phyloP scores from a whole-genome alignment of 1,140 invertebrate genomes.

The Venturia canescens region DNA sequence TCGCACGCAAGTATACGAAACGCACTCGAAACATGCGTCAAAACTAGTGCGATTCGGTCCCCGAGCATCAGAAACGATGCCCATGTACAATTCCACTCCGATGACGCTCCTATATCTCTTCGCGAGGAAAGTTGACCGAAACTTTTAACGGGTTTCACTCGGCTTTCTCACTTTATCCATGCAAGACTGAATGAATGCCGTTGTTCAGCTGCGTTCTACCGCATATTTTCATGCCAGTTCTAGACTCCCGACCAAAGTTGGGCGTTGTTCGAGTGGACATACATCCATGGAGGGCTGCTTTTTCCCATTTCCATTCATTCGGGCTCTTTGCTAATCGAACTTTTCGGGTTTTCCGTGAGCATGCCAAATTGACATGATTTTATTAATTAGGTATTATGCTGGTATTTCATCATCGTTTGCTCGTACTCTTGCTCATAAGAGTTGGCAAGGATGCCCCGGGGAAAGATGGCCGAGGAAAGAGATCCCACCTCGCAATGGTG shows the following conservation, averaged over 20 bases:
- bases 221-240: background rate
- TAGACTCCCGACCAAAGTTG: no score
- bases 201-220: background rate
- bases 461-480: no score
- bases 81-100: constrained; percentile 12
- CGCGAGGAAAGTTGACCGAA: background rate
- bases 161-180: background rate
- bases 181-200: background rate
- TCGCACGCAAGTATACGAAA: background rate
- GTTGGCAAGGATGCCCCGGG: no score
- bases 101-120: background rate
- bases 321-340: no score
- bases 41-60: constrained; percentile 4
- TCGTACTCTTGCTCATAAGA: no score
- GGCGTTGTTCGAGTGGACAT: no score
- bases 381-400: no score
- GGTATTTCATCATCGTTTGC: no score
- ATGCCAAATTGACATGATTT: no score
- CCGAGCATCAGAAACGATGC: background rate
- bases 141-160: background rate
- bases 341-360: no score
- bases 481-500: background rate
- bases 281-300: no score
- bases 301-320: no score
- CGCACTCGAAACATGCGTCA: background rate